Evolutionary conservation across 2,797 vertebrate species (phyloP), one percentile per base, ranked within the genome.

Genomic region (Crenuchus spilurus): DNA sequence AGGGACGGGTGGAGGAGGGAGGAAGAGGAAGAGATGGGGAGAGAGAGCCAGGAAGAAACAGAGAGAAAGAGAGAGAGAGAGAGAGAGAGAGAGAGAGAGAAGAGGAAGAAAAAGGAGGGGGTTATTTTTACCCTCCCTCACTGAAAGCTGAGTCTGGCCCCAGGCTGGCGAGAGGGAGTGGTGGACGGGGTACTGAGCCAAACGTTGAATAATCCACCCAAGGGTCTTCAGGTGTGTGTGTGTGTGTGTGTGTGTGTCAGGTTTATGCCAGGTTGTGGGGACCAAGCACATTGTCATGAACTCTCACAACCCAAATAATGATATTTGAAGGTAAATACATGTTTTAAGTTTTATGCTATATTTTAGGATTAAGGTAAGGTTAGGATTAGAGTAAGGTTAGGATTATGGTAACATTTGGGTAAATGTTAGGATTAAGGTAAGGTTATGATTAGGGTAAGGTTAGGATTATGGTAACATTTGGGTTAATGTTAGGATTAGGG

Each of bases 101-200:
- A 72, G 78, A 75, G 77, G 81, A 81, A 84, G 80, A 84, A 80
- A 74, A 69, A 81, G 80, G 84, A 73, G 77, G 84, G 84, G 90
- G 87, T 82, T 90, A 91, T 91, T 92, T 90, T 90, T 92, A 92
- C 87, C 86, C 88, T 88, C 78, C 28, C 84, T 88, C 83, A 87
- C 82, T 91, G 90, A 93, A 92, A 93, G 90, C 86, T 85, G 91
- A 93, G 87, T 90, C 89, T 92, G 89, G 89, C 90, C 91, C 89
- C 86, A 67, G 88, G 92, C 92, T 90, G 86, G 90, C 85, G 90
- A 88, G 91, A 90, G 92, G 88, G 88, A 88, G 88, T 80, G 61
- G 81, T 2, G 80, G 83, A 75, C n/a, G 82, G 82, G 81, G 80
- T 66, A 61, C 81, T 70, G 80, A 75, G 72, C 84, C 86, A 87